Percentiles rank a stretch among this genome's conserved stretches.
Evolutionary conservation across 2,797 vertebrate species (phyloP).

Genomic region (Characodon lateralis): DNA sequence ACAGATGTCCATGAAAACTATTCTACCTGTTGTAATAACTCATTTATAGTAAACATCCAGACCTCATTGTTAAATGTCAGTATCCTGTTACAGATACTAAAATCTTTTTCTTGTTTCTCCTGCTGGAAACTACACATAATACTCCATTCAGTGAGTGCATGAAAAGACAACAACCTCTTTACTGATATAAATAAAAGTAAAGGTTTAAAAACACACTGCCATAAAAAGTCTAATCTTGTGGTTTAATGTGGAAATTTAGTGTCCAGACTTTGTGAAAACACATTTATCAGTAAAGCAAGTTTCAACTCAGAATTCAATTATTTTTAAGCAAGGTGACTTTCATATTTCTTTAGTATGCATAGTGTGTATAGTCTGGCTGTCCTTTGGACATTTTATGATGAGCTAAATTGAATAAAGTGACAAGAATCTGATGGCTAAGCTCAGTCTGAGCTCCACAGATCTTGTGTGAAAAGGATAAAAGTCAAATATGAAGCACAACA

Average conservation of each 20-base stretch:
- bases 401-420: not conserved
- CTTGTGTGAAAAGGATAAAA: not conserved
- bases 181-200: not conserved
- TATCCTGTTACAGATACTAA: not conserved
- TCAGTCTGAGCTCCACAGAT: not conserved
- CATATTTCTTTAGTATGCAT: not conserved
- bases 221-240: not conserved
- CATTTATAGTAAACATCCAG: not conserved
- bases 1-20: not conserved
- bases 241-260: not conserved
- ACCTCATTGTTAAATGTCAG: not conserved
- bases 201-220: not conserved
- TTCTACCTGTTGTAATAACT: not conserved
- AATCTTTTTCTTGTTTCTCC: not conserved
- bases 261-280: not conserved
- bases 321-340: not conserved
- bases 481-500: too few species aligned
- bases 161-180: not conserved
- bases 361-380: not conserved
- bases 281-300: not conserved
- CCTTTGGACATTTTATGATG: not conserved
- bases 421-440: not conserved
- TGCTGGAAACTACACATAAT: not conserved
- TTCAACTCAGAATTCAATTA: not conserved
- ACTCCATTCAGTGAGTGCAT: not conserved